Evolutionary conservation across 1,140 invertebrate genomes (phyloP).

Genomic region (Dendrolimus punctatus): DNA sequence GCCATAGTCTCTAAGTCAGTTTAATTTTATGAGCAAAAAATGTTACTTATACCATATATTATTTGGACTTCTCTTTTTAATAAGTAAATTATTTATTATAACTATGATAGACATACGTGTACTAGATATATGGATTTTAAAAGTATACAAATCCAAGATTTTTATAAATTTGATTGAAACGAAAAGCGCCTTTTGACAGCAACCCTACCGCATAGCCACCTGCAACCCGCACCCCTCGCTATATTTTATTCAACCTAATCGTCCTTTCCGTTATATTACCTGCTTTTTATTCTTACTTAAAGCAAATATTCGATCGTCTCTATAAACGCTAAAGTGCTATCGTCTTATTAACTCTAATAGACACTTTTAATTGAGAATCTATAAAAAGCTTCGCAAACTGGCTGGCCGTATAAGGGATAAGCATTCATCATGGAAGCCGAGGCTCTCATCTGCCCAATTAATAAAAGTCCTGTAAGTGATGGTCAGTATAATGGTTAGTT

Average conservation of each 20-base stretch:
- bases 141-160: neutral
- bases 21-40: too few species aligned
- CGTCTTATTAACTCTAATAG: conserved; percentile 67
- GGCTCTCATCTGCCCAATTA: conserved; percentile 70
- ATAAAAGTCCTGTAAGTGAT: conserved; percentile 67
- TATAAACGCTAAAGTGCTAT: conserved; percentile 54
- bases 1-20: too few species aligned
- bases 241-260: conserved; percentile 72
- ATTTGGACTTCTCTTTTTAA: too few species aligned
- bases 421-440: conserved; percentile 65
- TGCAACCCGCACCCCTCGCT: conserved; percentile 66
- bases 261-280: conserved; percentile 69
- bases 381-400: conserved; percentile 69
- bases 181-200: conserved; percentile 2
- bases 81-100: too few species aligned
- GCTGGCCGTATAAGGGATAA: conserved; percentile 53
- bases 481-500: conserved; percentile 9
- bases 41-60: too few species aligned
- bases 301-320: conserved; percentile 66
- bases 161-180: neutral
- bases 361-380: conserved; percentile 71
- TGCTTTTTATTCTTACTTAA: conserved; percentile 64
- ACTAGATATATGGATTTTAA: too few species aligned
- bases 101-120: too few species aligned
- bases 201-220: conserved; percentile 51